Conservation (phyloP, 2,888 invertebrate species). For the Hypolimnas misippus region DNA sequence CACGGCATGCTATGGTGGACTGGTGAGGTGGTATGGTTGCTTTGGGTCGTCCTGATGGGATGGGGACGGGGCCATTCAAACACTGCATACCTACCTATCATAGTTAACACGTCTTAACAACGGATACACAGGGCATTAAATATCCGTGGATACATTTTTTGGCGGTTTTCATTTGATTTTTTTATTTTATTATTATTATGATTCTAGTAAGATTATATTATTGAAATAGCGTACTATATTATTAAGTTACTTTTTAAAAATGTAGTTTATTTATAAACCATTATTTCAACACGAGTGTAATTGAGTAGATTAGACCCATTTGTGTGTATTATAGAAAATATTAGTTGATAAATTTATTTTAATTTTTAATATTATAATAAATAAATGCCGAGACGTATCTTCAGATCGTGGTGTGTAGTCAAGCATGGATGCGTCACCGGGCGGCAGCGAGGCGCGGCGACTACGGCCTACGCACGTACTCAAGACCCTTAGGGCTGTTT, state of each 20-base stretch:
- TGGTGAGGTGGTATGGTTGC: slow-evolving; percentile 49
- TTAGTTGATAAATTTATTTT: no score
- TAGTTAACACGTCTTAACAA: slow-evolving; percentile 48
- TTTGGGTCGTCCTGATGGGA: slow-evolving; percentile 54
- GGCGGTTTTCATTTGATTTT: slow-evolving; percentile 35
- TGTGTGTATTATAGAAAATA: no score
- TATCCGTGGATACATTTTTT: slow-evolving; percentile 44
- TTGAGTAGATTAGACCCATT: no score
- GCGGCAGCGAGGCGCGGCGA: slow-evolving; percentile 63
- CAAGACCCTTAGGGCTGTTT: slow-evolving; percentile 27
- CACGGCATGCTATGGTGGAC: slow-evolving; percentile 73
- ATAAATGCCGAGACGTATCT: slow-evolving; percentile 46
- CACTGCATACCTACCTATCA: slow-evolving; percentile 58
- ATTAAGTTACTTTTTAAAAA: no score
- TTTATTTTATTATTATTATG: not conserved
- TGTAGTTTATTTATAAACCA: no score
- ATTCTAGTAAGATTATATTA: no score
- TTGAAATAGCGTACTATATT: no score
- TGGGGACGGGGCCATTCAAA: slow-evolving; percentile 73
- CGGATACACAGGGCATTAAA: slow-evolving; percentile 37
- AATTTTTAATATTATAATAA: no score
- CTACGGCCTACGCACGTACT: slow-evolving; percentile 59
- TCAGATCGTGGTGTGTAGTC: slow-evolving; percentile 38
- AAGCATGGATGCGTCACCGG: slow-evolving; percentile 65
- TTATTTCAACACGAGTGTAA: no score